Base-by-base conservation (phyloP, 1,140 invertebrate genomes). In the Pseudoatta argentina region DNA sequence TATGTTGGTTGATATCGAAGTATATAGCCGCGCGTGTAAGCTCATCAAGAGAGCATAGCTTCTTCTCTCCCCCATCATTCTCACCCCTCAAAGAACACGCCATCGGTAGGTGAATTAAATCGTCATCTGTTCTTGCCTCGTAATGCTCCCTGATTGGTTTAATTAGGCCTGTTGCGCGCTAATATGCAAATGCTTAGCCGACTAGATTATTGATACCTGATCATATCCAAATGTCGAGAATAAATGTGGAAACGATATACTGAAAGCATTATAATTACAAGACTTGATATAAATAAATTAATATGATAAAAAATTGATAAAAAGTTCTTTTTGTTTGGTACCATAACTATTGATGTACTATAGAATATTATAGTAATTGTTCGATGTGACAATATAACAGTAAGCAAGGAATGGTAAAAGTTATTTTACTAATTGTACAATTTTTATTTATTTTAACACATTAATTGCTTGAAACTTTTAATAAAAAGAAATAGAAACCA, bases 101-200 rank as follows among this genome's bases (percentile, higher is more conserved):
- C 86, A 86, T 77, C 91, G 89, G 34, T 75, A 85, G 76, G 76
- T 86, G 91, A 92, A 91, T 92, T 92, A 91, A 89, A 91, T 93
- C 90, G 91, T 93, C 94, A 94, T 94, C 92, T 94, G 93, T 90
- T 93, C 87, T 86, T 86, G 85, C 64, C 34, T 44, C 88, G 88
- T 89, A 91, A 92, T 90, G 90, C 72, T 92, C 86, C 71, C 83
- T 91, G 93, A 94, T 93, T 93, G 91, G 69, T 90, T 93, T 93
- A 93, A 93, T 94, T 92, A 90, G 69, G 66, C 67, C 82, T 75
- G 88, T 87, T 87, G 89, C 77, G 59, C 64, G 69, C 55, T 66
- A 63, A 77, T 85, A 81, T 86, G 69, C 71, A 76, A 82, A 86
- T 79, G 71, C 4, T 16, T 34, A 21, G 39, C 27, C 64, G 64